These are phyloP conservation scores for Caenorhabditis sp. DNA, from an alignment of 2,888 invertebrate species.

Conservation along the genomic window DNA sequence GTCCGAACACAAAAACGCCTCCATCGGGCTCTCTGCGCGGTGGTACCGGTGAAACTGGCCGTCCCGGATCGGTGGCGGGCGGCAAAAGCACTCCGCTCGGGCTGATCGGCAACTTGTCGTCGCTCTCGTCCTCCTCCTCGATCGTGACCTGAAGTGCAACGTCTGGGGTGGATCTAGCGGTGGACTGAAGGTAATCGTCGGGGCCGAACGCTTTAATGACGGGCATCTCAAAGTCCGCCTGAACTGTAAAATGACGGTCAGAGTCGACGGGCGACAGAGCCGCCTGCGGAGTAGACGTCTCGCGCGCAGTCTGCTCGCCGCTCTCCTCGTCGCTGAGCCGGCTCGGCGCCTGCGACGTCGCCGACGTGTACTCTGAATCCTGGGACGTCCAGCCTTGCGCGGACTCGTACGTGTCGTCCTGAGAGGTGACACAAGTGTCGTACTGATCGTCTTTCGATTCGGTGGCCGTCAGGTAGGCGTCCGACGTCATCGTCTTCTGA, in stretches of 20 bases:
- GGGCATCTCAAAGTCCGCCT: slow-evolving; percentile 61
- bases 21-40: slow-evolving; percentile 56
- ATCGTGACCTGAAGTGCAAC: slow-evolving; percentile 65
- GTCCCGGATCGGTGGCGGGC: slow-evolving; percentile 64
- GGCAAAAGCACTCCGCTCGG: slow-evolving; percentile 64
- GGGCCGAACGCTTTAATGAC: slow-evolving; percentile 54
- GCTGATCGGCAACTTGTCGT: slow-evolving; percentile 61
- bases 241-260: slow-evolving; percentile 67
- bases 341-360: slow-evolving; percentile 58
- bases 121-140: slow-evolving; percentile 62
- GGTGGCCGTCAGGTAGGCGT: slow-evolving; percentile 62
- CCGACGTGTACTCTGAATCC: slow-evolving; percentile 70
- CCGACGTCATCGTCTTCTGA: slow-evolving; percentile 46
- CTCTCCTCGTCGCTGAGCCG: slow-evolving; percentile 59
- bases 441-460: slow-evolving; percentile 65
- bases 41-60: slow-evolving; percentile 71
- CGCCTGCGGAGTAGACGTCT: slow-evolving; percentile 62
- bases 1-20: slow-evolving; percentile 58
- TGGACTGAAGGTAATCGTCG: slow-evolving; percentile 46
- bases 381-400: slow-evolving; percentile 68
- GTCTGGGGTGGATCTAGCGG: slow-evolving; percentile 66
- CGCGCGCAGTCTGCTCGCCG: slow-evolving; percentile 36
- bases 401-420: slow-evolving; percentile 69
- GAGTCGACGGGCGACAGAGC: slow-evolving; percentile 71
- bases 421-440: slow-evolving; percentile 71